Percentiles rank a stretch among this genome's conserved stretches.
Evolutionary conservation across 2,888 invertebrate species (phyloP).

Genomic region (Sisyra nigra): DNA sequence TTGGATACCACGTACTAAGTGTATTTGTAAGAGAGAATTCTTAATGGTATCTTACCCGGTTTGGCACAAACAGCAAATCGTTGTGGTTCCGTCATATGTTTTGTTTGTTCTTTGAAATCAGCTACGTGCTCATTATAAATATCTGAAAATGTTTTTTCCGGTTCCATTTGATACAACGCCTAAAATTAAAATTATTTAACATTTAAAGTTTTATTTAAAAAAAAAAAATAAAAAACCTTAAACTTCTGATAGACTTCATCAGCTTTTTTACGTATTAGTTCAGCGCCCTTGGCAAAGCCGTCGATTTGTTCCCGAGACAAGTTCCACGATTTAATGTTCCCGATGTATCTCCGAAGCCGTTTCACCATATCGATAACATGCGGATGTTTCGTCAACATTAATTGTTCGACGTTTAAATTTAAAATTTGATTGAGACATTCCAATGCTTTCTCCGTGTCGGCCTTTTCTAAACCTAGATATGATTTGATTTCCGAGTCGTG

Average conservation of each 20-base stretch:
- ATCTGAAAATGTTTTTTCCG: slow-evolving; percentile 52
- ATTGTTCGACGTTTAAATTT: slow-evolving; percentile 42
- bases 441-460: slow-evolving; percentile 56
- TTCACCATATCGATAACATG: slow-evolving; percentile 62
- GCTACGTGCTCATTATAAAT: slow-evolving; percentile 49
- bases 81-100: slow-evolving; percentile 40
- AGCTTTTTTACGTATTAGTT: slow-evolving; percentile 51
- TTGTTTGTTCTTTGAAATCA: slow-evolving; percentile 48
- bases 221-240: slow-evolving; percentile 23
- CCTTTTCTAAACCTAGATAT: slow-evolving; percentile 45
- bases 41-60: slow-evolving; percentile 32
- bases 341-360: slow-evolving; percentile 60
- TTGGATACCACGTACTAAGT: no score
- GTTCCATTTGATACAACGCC: slow-evolving; percentile 43
- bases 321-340: slow-evolving; percentile 62
- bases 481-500: slow-evolving; percentile 46
- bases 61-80: slow-evolving; percentile 43
- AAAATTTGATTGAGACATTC: slow-evolving; percentile 43
- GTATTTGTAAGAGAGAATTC: background rate
- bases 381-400: slow-evolving; percentile 71
- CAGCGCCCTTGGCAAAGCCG: slow-evolving; percentile 49
- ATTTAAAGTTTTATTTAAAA: background rate
- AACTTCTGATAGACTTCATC: slow-evolving; percentile 41
- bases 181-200: slow-evolving; percentile 19
- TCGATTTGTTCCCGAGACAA: slow-evolving; percentile 40